Base-by-base conservation (phyloP, 2,797 vertebrate species). In the Heliangelus exortis region DNA sequence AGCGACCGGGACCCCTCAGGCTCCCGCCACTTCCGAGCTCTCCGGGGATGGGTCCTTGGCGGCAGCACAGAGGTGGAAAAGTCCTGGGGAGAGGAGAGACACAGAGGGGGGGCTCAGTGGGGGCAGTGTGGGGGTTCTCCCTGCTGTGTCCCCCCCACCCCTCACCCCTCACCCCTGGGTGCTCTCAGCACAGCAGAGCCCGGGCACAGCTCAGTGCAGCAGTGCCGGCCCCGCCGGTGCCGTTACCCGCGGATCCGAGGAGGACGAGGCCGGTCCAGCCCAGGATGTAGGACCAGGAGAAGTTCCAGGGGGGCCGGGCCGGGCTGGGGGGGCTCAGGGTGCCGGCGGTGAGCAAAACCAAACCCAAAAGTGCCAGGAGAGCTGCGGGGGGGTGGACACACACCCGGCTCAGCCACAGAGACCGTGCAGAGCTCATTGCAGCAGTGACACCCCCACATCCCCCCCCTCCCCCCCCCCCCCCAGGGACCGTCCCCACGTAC, bases 201-300 rank as follows among this genome's bases (percentile, higher is more conserved):
- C 25, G 11, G 3, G 13, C 59, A 29, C 36, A 62, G 26, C 17
- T 62, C 50, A 39, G 16, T 11, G 12, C 66, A 34, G 45, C 66
- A 34, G 47, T 45, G 31, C 48, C 29, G 7, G 48, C 48, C 48
- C 48, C 11, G 12, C 21, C 18, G 13, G 15, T 97, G 12, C 21
- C 18, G 13, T 13, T 97, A 99, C 98, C 98, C 97, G 98, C 98
- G 3, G 97, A 97, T 84, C 98, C 96, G 20, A 97, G 97, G 87
- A 99, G 96, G 67, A 98, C 88, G 50, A 98, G 96, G 10, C 98
- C 98, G 22, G 98, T 97, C 98, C 98, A 99, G 79, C 98, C 98
- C 29, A 98, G 96, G 82, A 98, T 98, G 96, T 98, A 98, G 62
- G 98, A 99, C 98, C 98, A 99, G 48, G 98, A 98, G 83, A 99